phyloP scores from a whole-genome alignment of 2,113 vertebrate species.

The Elaphurus davidianus region DNA sequence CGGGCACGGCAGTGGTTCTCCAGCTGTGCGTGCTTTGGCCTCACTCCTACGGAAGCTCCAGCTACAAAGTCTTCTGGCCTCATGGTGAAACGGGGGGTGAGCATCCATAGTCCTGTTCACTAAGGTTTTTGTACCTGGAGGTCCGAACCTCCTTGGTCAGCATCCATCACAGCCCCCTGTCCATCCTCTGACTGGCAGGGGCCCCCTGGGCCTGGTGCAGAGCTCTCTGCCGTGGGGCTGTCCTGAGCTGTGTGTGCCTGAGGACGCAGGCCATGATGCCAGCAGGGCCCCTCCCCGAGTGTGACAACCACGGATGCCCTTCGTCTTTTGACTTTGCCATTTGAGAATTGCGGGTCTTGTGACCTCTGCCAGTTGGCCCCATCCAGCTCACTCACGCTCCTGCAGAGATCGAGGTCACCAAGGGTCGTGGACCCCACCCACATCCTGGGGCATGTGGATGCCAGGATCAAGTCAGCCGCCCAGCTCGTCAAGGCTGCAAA shows the following conservation, averaged over 20 bases:
- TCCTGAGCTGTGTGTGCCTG: background rate
- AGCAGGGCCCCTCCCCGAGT: background rate
- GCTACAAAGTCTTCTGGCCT: background rate
- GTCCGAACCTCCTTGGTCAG: fast-evolving
- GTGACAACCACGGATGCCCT: background rate
- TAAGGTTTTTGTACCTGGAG: too few relatives aligned
- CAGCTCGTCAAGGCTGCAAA: background rate
- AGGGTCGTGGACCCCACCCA: background rate
- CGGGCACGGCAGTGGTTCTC: fast-evolving
- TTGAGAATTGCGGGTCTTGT: background rate
- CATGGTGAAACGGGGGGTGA: background rate
- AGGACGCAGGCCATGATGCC: background rate
- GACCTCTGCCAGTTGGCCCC: background rate
- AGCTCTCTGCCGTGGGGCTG: background rate
- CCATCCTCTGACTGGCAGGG: too few relatives aligned
- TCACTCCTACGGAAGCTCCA: background rate
- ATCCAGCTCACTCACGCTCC: background rate
- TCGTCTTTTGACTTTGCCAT: background rate
- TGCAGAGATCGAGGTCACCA: background rate
- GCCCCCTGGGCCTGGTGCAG: background rate
- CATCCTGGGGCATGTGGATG: background rate
- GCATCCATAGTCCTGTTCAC: background rate
- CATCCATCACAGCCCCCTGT: fast-evolving
- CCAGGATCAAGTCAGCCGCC: background rate
- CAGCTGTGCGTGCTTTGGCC: fast-evolving